Conservation (phyloP, 2,797 vertebrate genomes). For the Xyrichtys novacula region DNA sequence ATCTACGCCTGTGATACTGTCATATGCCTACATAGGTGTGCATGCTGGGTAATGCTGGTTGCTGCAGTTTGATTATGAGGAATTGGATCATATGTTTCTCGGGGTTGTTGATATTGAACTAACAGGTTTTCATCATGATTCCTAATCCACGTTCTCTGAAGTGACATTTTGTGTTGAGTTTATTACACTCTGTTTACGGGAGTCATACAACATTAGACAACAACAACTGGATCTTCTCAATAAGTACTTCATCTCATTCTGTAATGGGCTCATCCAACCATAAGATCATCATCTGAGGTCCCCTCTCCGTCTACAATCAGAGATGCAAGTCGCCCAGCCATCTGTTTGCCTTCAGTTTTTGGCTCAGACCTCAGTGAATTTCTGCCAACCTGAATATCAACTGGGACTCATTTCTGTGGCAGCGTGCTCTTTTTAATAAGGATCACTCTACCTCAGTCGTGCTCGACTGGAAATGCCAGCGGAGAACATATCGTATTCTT, state of each 20-base stretch:
- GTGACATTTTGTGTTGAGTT: constrained; percentile 9
- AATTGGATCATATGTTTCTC: constrained; percentile 3
- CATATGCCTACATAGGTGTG: neutral
- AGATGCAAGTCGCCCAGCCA: constrained; percentile 65
- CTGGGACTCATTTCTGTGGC: constrained; percentile 56
- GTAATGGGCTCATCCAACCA: constrained; percentile 63
- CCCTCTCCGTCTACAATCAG: constrained; percentile 56
- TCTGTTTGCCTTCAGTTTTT: constrained; percentile 72
- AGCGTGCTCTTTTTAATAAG: constrained; percentile 48
- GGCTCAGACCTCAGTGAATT: constrained; percentile 60
- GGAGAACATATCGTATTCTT: constrained; percentile 31
- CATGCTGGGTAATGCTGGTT: neutral
- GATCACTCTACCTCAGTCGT: constrained; percentile 38
- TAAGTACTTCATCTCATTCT: constrained; percentile 51
- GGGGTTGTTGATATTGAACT: constrained; percentile 11
- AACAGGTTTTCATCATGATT: neutral
- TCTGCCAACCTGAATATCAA: constrained; percentile 67
- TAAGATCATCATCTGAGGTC: constrained; percentile 70
- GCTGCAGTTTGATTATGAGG: neutral
- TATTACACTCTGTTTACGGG: constrained; percentile 10
- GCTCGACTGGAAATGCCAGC: constrained; percentile 31
- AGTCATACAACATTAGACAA: constrained; percentile 43
- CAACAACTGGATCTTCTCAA: constrained; percentile 53
- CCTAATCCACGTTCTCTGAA: neutral
- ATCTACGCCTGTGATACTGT: neutral